Evolutionary conservation across 2,797 vertebrate genomes (phyloP).

Genomic region (Pseudochaenichthys georgianus): DNA sequence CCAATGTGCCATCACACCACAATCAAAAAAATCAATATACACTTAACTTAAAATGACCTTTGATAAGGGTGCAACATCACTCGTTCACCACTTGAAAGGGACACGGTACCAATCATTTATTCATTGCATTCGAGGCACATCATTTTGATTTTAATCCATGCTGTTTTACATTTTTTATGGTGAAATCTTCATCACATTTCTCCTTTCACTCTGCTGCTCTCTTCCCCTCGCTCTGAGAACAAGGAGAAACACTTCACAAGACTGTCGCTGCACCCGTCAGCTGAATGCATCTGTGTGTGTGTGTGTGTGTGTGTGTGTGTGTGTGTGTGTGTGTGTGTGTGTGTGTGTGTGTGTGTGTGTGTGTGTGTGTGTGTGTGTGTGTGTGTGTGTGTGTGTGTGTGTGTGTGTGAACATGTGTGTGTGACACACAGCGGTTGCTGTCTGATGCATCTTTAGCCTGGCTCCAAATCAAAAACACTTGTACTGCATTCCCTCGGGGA

Average conservation of each 20-base stretch:
- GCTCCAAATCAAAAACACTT: slow-evolving; percentile 82
- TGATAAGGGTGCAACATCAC: slow-evolving; percentile 14
- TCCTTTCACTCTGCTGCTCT: not conserved
- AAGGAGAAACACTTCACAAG: slow-evolving; percentile 23
- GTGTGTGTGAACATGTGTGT: slow-evolving; percentile 26
- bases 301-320: no score
- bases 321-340: no score
- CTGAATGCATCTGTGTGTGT: slow-evolving; percentile 18
- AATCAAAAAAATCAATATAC: slow-evolving; percentile 35
- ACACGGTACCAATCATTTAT: slow-evolving; percentile 3
- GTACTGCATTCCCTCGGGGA: slow-evolving; percentile 73
- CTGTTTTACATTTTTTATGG: not conserved
- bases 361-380: not conserved
- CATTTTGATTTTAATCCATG: not conserved
- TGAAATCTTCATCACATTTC: not conserved
- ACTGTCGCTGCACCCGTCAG: slow-evolving; percentile 30
- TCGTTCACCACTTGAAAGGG: not conserved
- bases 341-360: not conserved
- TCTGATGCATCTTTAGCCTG: slow-evolving; percentile 75
- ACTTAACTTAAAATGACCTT: slow-evolving; percentile 50
- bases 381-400: slow-evolving; percentile 9
- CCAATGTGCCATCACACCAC: slow-evolving; percentile 5
- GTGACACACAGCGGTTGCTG: slow-evolving; percentile 60
- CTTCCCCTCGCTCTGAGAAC: slow-evolving; percentile 8
- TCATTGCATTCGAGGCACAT: not conserved